phyloP scores from a whole-genome alignment of 1,140 invertebrate genomes.

The Grapholita molesta region DNA sequence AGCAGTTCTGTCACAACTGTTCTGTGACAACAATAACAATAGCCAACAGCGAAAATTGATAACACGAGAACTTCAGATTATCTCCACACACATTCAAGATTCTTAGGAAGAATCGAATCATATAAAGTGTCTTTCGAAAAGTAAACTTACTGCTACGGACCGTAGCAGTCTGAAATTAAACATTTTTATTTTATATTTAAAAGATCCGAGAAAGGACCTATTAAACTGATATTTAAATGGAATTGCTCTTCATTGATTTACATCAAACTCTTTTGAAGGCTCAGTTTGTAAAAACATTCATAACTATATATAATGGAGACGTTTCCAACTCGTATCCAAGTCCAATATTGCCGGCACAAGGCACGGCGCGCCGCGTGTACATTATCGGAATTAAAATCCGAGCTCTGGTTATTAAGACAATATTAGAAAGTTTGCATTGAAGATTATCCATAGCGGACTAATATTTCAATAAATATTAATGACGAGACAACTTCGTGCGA shows the following conservation, averaged over 20 bases:
- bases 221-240: too few relatives aligned
- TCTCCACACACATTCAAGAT: not conserved
- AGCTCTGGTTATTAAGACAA: not conserved
- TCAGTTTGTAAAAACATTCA: not conserved
- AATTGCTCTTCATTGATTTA: too few relatives aligned
- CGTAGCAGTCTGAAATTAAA: too few relatives aligned
- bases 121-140: too few relatives aligned
- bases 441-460: not conserved
- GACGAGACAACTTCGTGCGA: slow-evolving; percentile 3
- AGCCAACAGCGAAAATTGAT: not conserved
- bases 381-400: slow-evolving; percentile 12
- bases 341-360: not conserved
- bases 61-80: not conserved
- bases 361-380: slow-evolving; percentile 3
- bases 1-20: not conserved
- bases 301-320: not conserved
- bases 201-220: too few relatives aligned
- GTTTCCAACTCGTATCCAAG: too few relatives aligned
- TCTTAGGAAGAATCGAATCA: too few relatives aligned
- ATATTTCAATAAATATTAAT: slow-evolving; percentile 18
- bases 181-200: too few relatives aligned
- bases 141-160: too few relatives aligned
- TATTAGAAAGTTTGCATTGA: slow-evolving; percentile 3
- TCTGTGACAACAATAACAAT: too few relatives aligned
- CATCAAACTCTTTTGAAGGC: not conserved